Percentiles rank a stretch among this genome's conserved stretches.
These are phyloP conservation scores for Arctocebus calabarensis DNA, from an alignment of 2,797 vertebrate species.

Conservation along the genomic window DNA sequence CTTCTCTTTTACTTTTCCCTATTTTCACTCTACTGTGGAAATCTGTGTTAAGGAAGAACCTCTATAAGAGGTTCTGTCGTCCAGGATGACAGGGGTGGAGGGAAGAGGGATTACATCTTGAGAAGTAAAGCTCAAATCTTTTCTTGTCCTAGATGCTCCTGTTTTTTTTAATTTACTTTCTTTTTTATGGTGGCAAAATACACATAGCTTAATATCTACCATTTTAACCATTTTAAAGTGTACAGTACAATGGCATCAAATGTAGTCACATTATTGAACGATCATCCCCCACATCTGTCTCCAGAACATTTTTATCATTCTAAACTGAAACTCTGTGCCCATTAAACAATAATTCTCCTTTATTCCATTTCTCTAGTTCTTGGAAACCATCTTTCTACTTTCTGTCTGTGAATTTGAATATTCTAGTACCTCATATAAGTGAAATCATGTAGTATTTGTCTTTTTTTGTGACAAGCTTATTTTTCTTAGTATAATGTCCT, in stretches of 20 bases:
- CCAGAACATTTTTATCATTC: not conserved
- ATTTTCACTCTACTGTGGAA: not conserved
- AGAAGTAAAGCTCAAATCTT: not conserved
- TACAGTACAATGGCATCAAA: not conserved
- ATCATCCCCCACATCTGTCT: not conserved
- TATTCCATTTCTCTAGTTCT: not conserved
- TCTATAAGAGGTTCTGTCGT: not conserved
- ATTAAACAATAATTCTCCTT: not conserved
- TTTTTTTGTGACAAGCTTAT: not conserved
- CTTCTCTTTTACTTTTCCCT: not conserved
- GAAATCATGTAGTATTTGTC: not conserved
- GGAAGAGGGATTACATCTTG: not conserved
- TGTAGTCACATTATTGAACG: not conserved
- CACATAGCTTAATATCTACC: not conserved
- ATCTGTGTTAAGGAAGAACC: not conserved
- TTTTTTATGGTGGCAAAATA: conserved; percentile 26
- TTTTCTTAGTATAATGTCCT: not conserved
- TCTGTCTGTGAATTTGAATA: not conserved
- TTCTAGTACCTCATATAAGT: not conserved
- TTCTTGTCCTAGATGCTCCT: not conserved
- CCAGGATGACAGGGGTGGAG: not conserved
- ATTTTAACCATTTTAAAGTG: not conserved
- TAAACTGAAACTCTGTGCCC: not conserved
- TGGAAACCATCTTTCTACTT: not conserved
- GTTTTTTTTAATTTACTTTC: not conserved